Evolutionary conservation across 2,113 vertebrate genomes (phyloP), one percentile per base, ranked within the genome.

Genomic region (Himantopus leucocephalus): DNA sequence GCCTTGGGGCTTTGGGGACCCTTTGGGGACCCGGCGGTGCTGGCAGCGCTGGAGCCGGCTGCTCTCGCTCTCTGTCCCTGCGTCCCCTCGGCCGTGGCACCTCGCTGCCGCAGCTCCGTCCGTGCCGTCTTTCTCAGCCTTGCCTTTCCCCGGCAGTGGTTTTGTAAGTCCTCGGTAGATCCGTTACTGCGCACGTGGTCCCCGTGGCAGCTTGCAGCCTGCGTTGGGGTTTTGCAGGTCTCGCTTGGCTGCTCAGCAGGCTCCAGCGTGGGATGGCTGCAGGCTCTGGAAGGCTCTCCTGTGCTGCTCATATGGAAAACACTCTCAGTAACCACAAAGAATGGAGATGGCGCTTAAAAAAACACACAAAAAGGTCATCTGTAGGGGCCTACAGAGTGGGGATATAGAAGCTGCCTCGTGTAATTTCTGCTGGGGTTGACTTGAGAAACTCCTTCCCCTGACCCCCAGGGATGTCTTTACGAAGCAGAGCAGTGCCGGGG

Each of bases 301-400:
- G 66, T 17, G 64, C 95, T 76, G 90, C 95, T 88, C 83, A 26
- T 41, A 74, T 19, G 80, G 89, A 88, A 97, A 93, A 96, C 41
- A 11, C 56, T 80, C 75, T 22, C 55, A 21, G 76, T 21, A 60
- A 91, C 76, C 68, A 39, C 80, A 56, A 12, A 35, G 76, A 73
- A 87, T 37, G 73, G 90, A 84, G 84, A 66, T 48, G 63, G 50
- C 5, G 29, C 80, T 95, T 47, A 3, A 14, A 41, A 12, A 26
- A 23, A 29, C 34, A 30, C 58, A 19, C 63, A 58, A 18, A 35
- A 64, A 84, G 85, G 84, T 96, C 84, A 67, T 84, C 59, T 30
- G 21, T 10, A 12, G 76, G 45, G 39, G 30, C 67, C 67, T 60
- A 1, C 3, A 3, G 71, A 70, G 27, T 43, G 83, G 64, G 71